Conservation (phyloP, 1,140 invertebrate genomes). For the Aphaenogaster floridana region DNA sequence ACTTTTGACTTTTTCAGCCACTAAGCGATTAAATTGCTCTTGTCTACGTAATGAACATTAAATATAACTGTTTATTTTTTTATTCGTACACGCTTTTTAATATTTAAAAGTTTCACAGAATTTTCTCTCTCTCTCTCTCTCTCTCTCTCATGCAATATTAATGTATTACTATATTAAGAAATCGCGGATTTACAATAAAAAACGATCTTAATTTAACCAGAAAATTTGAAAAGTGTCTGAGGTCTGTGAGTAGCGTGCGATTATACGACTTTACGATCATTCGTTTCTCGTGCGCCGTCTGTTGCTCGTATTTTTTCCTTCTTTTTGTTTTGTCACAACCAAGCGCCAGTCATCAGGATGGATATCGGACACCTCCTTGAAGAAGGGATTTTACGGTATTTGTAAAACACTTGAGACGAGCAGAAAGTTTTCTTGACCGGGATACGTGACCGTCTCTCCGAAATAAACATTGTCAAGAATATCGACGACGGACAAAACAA, state of each 20-base stretch:
- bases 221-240: conserved; percentile 1
- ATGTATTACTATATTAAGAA: background rate
- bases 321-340: conserved; percentile 13
- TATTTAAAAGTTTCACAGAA: background rate
- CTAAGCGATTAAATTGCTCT: conserved; percentile 13
- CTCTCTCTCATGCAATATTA: background rate
- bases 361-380: conserved; percentile 49
- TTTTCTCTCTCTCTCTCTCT: background rate
- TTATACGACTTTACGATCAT: conserved; percentile 20
- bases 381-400: conserved; percentile 36
- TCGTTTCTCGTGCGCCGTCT: background rate
- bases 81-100: background rate
- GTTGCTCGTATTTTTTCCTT: conserved; percentile 45
- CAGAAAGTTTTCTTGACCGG: conserved; percentile 71
- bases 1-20: conserved; percentile 25
- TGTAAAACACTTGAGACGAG: conserved; percentile 57
- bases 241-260: background rate
- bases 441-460: conserved; percentile 53
- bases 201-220: background rate
- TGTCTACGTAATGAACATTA: background rate
- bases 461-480: conserved; percentile 71
- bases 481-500: conserved; percentile 62
- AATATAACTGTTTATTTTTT: background rate
- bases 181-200: background rate
- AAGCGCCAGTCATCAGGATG: background rate